Evolutionary conservation across 2,113 vertebrate genomes (phyloP).

Genomic region (Pipra filicauda): DNA sequence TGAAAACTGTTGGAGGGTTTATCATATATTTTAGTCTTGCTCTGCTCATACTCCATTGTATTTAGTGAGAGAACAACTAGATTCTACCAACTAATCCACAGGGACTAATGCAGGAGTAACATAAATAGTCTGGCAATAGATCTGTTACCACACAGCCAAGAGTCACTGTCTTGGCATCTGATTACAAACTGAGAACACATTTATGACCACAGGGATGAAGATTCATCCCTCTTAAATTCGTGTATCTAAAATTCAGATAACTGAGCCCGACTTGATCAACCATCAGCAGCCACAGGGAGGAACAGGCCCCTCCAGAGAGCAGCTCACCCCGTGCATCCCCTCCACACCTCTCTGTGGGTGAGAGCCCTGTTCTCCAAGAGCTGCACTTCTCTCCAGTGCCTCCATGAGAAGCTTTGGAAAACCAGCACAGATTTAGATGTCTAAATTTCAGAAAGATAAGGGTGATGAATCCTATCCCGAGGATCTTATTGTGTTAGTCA

Average conservation of each 20-base stretch:
- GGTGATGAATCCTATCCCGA: neutral
- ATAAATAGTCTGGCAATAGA: neutral
- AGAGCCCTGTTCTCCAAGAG: neutral
- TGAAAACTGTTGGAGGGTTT: neutral
- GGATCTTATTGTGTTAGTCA: neutral
- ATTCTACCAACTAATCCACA: neutral
- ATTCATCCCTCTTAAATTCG: neutral
- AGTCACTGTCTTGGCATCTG: neutral
- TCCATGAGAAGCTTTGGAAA: neutral
- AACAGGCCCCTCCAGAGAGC: neutral
- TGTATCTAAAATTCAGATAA: neutral
- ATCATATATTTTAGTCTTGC: neutral
- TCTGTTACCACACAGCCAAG: neutral
- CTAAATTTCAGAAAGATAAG: neutral
- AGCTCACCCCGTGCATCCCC: fast-evolving
- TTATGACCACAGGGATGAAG: neutral
- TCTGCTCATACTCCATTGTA: neutral
- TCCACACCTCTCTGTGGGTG: neutral
- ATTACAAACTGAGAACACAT: neutral
- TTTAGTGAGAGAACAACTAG: neutral
- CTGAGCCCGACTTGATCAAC: neutral
- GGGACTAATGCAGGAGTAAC: neutral
- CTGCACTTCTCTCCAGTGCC: neutral
- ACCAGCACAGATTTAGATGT: neutral
- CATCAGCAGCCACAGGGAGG: neutral